These are phyloP conservation scores for Astur gentilis DNA, from an alignment of 2,113 vertebrate species.

Conservation along the genomic window DNA sequence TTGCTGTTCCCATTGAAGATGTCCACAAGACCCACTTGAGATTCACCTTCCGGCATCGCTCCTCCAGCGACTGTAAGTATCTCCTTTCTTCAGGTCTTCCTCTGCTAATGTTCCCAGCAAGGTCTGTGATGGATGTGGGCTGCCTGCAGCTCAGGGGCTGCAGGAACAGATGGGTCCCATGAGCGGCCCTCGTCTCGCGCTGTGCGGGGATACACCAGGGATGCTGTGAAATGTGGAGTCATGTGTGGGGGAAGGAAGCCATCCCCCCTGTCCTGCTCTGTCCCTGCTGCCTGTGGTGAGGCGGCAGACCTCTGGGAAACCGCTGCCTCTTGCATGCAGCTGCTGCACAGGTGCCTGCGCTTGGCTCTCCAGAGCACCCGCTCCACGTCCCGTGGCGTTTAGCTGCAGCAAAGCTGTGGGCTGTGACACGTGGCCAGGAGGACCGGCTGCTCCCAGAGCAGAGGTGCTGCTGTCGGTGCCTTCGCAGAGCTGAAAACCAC, in stretches of 20 bases:
- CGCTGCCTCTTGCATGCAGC: not conserved
- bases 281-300: not conserved
- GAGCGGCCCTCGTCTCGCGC: fast-evolving
- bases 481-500: not conserved
- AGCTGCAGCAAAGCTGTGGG: not conserved
- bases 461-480: not conserved
- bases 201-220: fast-evolving
- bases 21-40: slow-evolving; percentile 94
- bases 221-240: not conserved
- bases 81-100: too few species aligned
- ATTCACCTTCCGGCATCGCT: slow-evolving; percentile 93
- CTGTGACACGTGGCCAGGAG: not conserved
- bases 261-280: too few species aligned
- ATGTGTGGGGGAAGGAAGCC: fast-evolving
- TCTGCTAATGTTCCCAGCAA: fast-evolving
- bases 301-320: not conserved
- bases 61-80: slow-evolving; percentile 93
- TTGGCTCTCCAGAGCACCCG: not conserved
- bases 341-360: not conserved
- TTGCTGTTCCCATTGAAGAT: slow-evolving; percentile 94
- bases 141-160: not conserved
- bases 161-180: not conserved
- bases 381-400: not conserved
- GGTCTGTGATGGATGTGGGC: not conserved
- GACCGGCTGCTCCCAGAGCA: not conserved